Percentiles rank a stretch among this genome's conserved stretches.
Conservation (phyloP, 2,888 invertebrate species). For the Drosophila vallismaia region DNA sequence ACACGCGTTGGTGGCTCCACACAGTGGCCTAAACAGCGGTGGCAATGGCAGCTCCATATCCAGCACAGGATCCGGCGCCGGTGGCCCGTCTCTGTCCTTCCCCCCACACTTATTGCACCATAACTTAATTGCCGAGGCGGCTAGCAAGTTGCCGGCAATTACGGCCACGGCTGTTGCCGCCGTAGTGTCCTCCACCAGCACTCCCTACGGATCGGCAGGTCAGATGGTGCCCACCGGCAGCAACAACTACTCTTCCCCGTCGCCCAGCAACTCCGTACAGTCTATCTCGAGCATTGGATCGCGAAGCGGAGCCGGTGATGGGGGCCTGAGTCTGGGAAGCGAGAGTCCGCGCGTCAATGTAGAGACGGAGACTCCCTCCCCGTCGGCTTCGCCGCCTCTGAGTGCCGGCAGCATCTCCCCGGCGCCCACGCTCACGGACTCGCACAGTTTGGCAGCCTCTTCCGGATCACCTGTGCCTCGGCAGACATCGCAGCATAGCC, state of each 20-base stretch:
- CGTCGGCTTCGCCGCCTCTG: slow-evolving; percentile 81
- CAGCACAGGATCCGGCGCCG: slow-evolving; percentile 7
- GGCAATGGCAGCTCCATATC: slow-evolving; percentile 22
- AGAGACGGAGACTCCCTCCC: slow-evolving; percentile 81
- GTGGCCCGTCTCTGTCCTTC: slow-evolving; percentile 51
- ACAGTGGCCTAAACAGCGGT: slow-evolving; percentile 41
- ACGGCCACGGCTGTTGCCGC: slow-evolving; percentile 66
- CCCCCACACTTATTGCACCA: slow-evolving; percentile 82
- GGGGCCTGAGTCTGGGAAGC: slow-evolving; percentile 79
- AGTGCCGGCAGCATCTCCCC: slow-evolving; percentile 75
- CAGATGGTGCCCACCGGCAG: slow-evolving; percentile 55
- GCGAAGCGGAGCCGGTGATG: slow-evolving; percentile 48
- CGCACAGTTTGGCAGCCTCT: slow-evolving; percentile 60
- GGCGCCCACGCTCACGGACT: slow-evolving; percentile 71
- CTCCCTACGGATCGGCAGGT: slow-evolving; percentile 59
- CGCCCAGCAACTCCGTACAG: slow-evolving; percentile 83
- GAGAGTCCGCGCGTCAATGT: slow-evolving; percentile 83
- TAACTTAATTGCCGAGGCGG: slow-evolving; percentile 82
- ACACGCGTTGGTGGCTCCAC: slow-evolving; percentile 63
- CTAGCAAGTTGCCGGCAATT: slow-evolving; percentile 80
- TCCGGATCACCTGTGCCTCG: slow-evolving; percentile 58
- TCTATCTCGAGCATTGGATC: slow-evolving; percentile 83
- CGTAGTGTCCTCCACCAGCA: slow-evolving; percentile 58
- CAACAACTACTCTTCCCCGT: slow-evolving; percentile 81
- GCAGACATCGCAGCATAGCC: slow-evolving; percentile 52